These are phyloP conservation scores for Drosophila differens DNA, from an alignment of 2,888 invertebrate genomes.

Conservation along the genomic window DNA sequence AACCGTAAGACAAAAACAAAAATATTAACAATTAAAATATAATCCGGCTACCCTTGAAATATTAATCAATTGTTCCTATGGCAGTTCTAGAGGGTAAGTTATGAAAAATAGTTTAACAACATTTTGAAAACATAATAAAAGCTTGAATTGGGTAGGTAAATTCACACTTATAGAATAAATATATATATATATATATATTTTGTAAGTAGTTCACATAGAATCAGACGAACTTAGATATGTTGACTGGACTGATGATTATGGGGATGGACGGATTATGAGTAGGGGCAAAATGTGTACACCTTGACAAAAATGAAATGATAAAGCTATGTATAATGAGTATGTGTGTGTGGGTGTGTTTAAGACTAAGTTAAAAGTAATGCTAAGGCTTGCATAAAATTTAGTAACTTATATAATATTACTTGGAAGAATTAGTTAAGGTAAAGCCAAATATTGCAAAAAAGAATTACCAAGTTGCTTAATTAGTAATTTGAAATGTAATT, in stretches of 20 bases:
- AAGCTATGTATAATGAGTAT: not conserved
- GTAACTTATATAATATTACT: not conserved
- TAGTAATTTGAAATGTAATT: not conserved
- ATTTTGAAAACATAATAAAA: no score
- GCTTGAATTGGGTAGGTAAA: not conserved
- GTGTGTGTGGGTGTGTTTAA: conserved; percentile 16
- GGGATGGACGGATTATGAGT: not conserved
- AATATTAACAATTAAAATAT: not conserved
- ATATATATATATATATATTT: not conserved
- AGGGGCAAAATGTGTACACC: not conserved
- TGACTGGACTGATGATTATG: not conserved
- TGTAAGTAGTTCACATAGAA: not conserved
- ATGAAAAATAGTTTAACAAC: not conserved
- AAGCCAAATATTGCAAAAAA: not conserved
- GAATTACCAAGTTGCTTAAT: not conserved
- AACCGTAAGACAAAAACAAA: conserved; percentile 16
- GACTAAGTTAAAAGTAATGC: not conserved
- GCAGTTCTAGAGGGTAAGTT: not conserved
- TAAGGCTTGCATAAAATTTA: not conserved
- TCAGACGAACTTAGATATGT: not conserved
- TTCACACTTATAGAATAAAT: not conserved
- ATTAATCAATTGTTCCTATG: not conserved
- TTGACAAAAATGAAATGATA: not conserved
- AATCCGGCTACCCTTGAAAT: not conserved
- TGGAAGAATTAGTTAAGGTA: not conserved